Evolutionary conservation across 2,113 vertebrate species (phyloP).

Genomic region (Hepsetus odoe): DNA sequence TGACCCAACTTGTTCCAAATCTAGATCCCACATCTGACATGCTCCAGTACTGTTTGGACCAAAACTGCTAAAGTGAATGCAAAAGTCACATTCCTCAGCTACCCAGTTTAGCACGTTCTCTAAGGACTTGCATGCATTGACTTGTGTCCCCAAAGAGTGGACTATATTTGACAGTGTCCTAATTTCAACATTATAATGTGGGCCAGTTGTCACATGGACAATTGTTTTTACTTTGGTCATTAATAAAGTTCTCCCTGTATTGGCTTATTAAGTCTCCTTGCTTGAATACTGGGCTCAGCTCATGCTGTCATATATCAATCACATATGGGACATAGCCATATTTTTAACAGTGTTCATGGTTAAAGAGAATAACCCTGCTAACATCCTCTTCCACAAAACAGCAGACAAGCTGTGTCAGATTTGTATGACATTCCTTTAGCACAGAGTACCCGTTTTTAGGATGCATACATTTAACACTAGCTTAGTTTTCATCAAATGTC

Average conservation of each 20-base stretch:
- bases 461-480: not conserved
- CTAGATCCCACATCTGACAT: conserved; percentile 59
- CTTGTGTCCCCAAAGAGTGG: conserved; percentile 16
- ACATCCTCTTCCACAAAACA: no score
- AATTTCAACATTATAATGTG: conserved; percentile 46
- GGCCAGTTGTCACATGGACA: conserved; percentile 45
- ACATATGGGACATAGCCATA: not conserved
- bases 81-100: conserved; percentile 69
- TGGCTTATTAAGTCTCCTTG: not conserved
- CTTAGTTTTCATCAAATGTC: not conserved
- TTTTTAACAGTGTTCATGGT: not conserved
- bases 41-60: conserved; percentile 66
- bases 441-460: no score
- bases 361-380: no score
- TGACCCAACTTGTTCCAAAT: conserved; percentile 47
- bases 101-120: conserved; percentile 41
- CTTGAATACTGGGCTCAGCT: not conserved
- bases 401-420: not conserved
- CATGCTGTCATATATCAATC: not conserved
- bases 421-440: not conserved
- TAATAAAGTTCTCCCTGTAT: conserved; percentile 30
- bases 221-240: conserved; percentile 39
- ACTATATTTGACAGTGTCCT: conserved; percentile 49
- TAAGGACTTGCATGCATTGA: conserved; percentile 12
- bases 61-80: conserved; percentile 60